Evolutionary conservation across 2,797 vertebrate genomes (phyloP).

Genomic region (Enteromius mattozi): DNA sequence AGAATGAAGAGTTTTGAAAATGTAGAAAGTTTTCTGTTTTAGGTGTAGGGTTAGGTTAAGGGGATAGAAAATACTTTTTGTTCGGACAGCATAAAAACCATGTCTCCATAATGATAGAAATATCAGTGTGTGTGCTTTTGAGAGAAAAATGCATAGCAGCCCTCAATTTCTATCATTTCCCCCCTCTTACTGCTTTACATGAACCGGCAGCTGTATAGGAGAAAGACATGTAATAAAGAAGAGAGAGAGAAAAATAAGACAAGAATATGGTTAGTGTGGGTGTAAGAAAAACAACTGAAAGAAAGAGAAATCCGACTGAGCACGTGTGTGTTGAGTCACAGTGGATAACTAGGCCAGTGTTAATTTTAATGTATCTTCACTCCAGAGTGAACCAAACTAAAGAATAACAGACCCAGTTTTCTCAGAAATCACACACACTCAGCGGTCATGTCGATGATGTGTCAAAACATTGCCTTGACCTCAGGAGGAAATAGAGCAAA

Average conservation of each 20-base stretch:
- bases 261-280: background rate
- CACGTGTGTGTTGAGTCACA: conserved; percentile 65
- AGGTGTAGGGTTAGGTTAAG: too few species aligned
- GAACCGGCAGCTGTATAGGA: background rate
- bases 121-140: too few species aligned
- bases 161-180: background rate
- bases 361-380: conserved; percentile 63
- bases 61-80: background rate
- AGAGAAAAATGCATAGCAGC: background rate
- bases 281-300: background rate
- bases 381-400: conserved; percentile 47
- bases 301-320: conserved; percentile 63
- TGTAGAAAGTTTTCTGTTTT: too few species aligned
- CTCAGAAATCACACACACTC: conserved; percentile 5
- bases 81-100: background rate
- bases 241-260: background rate
- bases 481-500: conserved; percentile 24
- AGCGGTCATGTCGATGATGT: conserved; percentile 9
- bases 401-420: conserved; percentile 42
- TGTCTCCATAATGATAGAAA: too few species aligned
- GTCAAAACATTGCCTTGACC: conserved; percentile 24
- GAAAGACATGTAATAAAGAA: background rate
- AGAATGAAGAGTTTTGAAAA: too few species aligned
- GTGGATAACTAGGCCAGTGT: conserved; percentile 75
- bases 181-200: background rate